A percentile compares a stretch with the other conserved stretches of the same genome.
Conservation (phyloP, 1,140 invertebrate genomes). For the Amyelois transitella region DNA sequence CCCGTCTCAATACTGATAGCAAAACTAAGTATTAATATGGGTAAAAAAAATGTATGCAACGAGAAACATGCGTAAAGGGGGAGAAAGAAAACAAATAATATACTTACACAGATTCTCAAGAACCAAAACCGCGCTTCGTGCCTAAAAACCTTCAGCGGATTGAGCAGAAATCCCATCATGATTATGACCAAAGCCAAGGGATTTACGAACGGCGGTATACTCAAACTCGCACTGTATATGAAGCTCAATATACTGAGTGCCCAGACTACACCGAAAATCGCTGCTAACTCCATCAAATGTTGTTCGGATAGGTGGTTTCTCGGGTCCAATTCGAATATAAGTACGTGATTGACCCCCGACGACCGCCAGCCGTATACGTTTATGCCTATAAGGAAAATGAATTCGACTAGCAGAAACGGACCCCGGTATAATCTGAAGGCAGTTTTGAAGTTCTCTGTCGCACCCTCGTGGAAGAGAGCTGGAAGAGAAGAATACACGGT, state of each 20-base stretch:
- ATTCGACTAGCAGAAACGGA: slow-evolving; percentile 93
- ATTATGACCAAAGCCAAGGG: slow-evolving; percentile 90
- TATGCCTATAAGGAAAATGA: slow-evolving; percentile 96
- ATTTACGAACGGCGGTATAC: slow-evolving; percentile 93
- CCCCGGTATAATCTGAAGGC: slow-evolving; percentile 93
- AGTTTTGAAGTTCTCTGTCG: slow-evolving; percentile 83
- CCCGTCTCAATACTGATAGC: too few species aligned
- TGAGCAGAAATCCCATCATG: slow-evolving; percentile 92
- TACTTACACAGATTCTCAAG: slow-evolving; percentile 83
- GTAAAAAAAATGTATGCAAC: too few species aligned
- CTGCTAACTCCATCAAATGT: slow-evolving; percentile 96
- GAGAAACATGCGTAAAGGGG: neutral
- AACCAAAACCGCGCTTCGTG: slow-evolving; percentile 93
- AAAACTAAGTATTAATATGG: too few species aligned
- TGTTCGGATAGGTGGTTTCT: slow-evolving; percentile 97
- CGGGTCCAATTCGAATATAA: slow-evolving; percentile 99
- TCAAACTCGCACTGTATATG: slow-evolving; percentile 88
- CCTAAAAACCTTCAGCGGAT: slow-evolving; percentile 94
- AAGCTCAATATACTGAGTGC: slow-evolving; percentile 88
- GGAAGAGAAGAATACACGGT: slow-evolving; percentile 40
- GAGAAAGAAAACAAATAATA: neutral
- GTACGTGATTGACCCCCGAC: slow-evolving; percentile 98
- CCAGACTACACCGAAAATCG: slow-evolving; percentile 97
- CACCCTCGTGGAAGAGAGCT: slow-evolving; percentile 83
- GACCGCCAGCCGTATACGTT: slow-evolving; percentile 99